Conservation (phyloP, 1,140 invertebrate species). For the Eulimnadia texana region DNA sequence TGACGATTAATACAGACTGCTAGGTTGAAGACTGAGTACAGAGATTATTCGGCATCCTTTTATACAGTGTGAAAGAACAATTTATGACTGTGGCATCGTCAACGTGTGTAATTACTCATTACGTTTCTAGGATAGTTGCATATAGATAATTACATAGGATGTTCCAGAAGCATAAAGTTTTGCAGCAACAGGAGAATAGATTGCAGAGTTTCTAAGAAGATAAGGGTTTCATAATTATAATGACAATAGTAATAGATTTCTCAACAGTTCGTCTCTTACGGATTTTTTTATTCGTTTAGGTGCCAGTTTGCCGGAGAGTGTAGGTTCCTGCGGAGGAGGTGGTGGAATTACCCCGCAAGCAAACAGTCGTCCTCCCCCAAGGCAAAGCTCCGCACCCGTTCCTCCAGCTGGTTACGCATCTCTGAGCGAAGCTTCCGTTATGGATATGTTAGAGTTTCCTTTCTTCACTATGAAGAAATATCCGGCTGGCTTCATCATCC, state of each 20-base stretch:
- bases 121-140: too few relatives aligned
- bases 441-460: constrained; percentile 71
- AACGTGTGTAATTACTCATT: too few relatives aligned
- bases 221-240: too few relatives aligned
- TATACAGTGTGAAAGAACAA: too few relatives aligned
- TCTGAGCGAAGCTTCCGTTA: not conserved
- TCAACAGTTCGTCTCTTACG: not conserved
- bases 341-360: not conserved
- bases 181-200: too few relatives aligned
- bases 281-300: not conserved
- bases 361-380: not conserved
- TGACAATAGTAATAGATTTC: not conserved
- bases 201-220: too few relatives aligned
- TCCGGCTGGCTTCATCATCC: constrained; percentile 70
- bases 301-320: constrained; percentile 1
- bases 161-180: too few relatives aligned
- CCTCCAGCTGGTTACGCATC: not conserved
- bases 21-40: too few relatives aligned
- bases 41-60: too few relatives aligned
- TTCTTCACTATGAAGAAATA: constrained; percentile 87
- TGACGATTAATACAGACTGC: too few relatives aligned
- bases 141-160: too few relatives aligned
- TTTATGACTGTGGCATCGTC: too few relatives aligned
- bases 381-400: constrained; percentile 5
- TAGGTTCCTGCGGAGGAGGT: constrained; percentile 7